Conservation (phyloP, 2,888 invertebrate species). For the Drosophila rubida region DNA sequence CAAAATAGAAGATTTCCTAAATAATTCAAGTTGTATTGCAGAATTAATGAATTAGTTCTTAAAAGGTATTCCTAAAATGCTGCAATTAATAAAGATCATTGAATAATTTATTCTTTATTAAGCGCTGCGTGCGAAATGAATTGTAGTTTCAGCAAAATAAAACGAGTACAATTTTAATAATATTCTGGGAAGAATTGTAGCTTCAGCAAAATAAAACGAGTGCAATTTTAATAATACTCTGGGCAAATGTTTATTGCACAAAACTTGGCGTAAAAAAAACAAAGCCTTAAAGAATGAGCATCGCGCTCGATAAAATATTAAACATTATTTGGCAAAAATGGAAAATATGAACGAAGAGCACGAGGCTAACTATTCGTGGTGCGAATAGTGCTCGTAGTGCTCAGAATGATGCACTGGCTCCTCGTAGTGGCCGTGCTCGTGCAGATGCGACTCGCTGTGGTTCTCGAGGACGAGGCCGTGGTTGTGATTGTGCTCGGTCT, state of each 20-base stretch:
- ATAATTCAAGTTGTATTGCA: too few species aligned
- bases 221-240: conserved; percentile 41
- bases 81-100: too few species aligned
- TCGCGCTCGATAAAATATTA: conserved; percentile 24
- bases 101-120: too few species aligned
- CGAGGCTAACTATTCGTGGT: conserved; percentile 58
- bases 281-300: conserved; percentile 37
- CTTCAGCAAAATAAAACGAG: too few species aligned
- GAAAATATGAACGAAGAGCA: background rate
- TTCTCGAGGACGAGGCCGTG: conserved; percentile 87
- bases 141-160: too few species aligned
- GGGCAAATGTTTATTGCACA: conserved; percentile 48
- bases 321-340: conserved; percentile 50
- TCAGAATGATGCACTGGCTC: conserved; percentile 81
- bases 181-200: too few species aligned
- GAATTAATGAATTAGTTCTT: too few species aligned
- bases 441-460: conserved; percentile 84
- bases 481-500: conserved; percentile 87
- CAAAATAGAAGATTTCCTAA: too few species aligned
- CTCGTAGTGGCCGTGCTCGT: conserved; percentile 81
- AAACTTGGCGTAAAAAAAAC: conserved; percentile 22
- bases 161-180: too few species aligned
- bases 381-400: conserved; percentile 83
- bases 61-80: too few species aligned
- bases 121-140: too few species aligned